A percentile compares a stretch with the other conserved stretches of the same genome.
Conservation (phyloP, 2,888 invertebrate genomes). For the Petrolisthes manimaculis region DNA sequence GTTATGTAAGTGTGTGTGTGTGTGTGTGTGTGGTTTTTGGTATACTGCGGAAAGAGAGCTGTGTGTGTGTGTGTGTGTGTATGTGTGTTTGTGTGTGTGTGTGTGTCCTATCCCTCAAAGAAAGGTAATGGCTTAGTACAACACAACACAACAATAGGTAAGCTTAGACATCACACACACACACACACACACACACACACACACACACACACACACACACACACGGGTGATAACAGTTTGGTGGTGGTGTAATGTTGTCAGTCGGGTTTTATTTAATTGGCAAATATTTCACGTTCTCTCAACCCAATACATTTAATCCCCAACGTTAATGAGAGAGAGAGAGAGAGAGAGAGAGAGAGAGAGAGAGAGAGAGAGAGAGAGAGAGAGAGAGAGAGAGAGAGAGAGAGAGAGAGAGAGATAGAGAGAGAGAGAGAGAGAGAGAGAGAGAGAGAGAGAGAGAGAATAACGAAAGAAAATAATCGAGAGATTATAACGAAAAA, state of each 20-base stretch:
- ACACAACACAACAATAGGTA: too few species aligned
- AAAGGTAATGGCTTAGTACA: too few species aligned
- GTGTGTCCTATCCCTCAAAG: too few species aligned
- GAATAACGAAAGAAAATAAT: background rate
- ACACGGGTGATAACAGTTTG: too few species aligned
- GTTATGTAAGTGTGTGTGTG: too few species aligned
- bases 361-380: conserved; percentile 5
- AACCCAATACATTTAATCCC: background rate
- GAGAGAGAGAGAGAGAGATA: background rate
- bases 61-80: too few species aligned
- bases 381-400: background rate
- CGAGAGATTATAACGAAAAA: background rate
- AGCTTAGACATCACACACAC: background rate
- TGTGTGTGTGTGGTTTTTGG: too few species aligned
- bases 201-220: background rate
- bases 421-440: background rate
- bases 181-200: conserved; percentile 1
- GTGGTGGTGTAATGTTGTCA: too few species aligned
- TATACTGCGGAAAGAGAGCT: too few species aligned
- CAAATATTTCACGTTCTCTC: background rate
- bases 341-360: conserved; percentile 12
- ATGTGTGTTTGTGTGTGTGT: too few species aligned
- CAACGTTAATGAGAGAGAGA: background rate
- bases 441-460: background rate
- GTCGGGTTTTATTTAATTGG: too few species aligned